phyloP scores from a whole-genome alignment of 2,113 vertebrate genomes.

The Oriolus oriolus region DNA sequence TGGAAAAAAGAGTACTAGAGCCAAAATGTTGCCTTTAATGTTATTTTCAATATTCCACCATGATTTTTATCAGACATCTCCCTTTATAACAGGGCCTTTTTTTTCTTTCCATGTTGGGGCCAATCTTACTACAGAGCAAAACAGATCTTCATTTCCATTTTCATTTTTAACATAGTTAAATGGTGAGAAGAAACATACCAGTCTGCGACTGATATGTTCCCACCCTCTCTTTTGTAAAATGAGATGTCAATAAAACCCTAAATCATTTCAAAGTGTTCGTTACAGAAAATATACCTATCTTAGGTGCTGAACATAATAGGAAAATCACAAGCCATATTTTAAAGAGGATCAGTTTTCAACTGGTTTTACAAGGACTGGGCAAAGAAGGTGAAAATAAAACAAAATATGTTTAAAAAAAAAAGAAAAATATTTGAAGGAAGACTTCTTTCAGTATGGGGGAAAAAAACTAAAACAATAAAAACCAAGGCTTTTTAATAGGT shows the following conservation, averaged over 20 bases:
- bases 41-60: neutral
- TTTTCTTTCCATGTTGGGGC: neutral
- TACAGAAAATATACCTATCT: neutral
- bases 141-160: neutral
- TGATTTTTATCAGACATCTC: slow-evolving; percentile 21
- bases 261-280: neutral
- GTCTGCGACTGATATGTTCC: neutral
- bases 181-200: neutral
- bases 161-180: neutral
- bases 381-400: neutral
- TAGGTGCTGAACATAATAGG: neutral
- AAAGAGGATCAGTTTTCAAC: neutral
- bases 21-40: slow-evolving; percentile 14
- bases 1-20: neutral
- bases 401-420: neutral
- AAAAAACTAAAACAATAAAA: neutral
- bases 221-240: neutral
- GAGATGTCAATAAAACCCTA: neutral
- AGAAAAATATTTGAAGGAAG: neutral
- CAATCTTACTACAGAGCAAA: neutral
- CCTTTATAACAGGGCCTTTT: neutral
- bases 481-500: neutral
- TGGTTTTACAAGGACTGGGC: neutral
- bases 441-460: neutral
- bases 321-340: neutral